Evolutionary conservation across 1,140 invertebrate species (phyloP).

Genomic region (Rhopalosiphum padi): DNA sequence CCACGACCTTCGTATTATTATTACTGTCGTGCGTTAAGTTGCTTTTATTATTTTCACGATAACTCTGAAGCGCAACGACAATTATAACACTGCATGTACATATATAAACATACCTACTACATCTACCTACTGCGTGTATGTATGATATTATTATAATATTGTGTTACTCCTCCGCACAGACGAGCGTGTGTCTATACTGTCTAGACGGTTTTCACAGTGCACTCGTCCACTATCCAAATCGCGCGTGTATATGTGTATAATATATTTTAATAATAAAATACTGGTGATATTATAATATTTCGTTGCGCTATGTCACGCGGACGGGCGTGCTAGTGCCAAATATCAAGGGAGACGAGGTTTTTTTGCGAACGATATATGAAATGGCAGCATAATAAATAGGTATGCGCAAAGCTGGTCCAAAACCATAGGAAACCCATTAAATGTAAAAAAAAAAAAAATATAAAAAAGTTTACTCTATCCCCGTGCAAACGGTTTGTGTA

Average conservation of each 20-base stretch:
- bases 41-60: background rate
- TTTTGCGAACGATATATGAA: background rate
- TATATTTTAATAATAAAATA: background rate
- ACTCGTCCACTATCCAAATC: background rate
- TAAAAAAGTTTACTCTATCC: background rate
- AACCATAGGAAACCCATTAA: background rate
- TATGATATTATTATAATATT: constrained; percentile 14
- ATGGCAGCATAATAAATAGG: background rate
- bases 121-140: background rate
- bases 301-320: background rate
- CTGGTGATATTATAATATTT: background rate
- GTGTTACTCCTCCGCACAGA: constrained; percentile 1
- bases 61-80: background rate
- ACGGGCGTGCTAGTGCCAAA: background rate
- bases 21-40: background rate
- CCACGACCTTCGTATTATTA: background rate
- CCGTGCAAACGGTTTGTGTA: background rate
- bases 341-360: background rate
- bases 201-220: constrained; percentile 5
- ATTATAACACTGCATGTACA: background rate
- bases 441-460: background rate
- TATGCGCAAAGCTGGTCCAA: background rate
- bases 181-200: background rate
- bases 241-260: background rate
- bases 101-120: background rate